Evolutionary conservation across 2,113 vertebrate species (phyloP).

Genomic region (Mesembrinibis cayennensis): DNA sequence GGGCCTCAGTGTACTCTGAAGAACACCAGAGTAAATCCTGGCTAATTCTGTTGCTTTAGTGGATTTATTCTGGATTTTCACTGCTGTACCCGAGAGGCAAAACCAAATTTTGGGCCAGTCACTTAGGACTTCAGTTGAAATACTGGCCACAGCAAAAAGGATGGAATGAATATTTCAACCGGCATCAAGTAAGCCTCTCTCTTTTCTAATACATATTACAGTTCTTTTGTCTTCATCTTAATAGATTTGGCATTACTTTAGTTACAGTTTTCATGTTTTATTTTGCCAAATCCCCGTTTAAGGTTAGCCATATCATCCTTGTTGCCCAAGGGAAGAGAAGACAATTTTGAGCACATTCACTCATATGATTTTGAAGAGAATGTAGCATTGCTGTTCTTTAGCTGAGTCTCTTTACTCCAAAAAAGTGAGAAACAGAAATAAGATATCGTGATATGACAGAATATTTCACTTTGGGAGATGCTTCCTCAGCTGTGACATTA

Average conservation of each 20-base stretch:
- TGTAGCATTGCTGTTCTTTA: neutral
- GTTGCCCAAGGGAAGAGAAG: neutral
- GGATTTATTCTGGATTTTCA: conserved; percentile 8
- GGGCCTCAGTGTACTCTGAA: neutral
- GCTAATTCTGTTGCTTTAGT: neutral
- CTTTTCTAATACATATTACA: neutral
- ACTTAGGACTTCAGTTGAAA: neutral
- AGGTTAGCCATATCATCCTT: neutral
- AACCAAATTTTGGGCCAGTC: neutral
- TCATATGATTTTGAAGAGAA: neutral
- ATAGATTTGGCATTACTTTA: neutral
- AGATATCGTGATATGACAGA: neutral
- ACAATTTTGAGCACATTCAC: neutral
- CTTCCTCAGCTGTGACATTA: neutral
- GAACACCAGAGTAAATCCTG: neutral
- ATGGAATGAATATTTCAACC: neutral
- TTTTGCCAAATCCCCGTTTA: neutral
- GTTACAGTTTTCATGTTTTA: neutral
- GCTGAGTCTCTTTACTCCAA: neutral
- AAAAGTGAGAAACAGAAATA: neutral
- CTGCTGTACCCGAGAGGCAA: neutral
- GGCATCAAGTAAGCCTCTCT: neutral
- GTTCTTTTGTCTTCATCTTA: neutral
- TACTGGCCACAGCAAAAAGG: neutral
- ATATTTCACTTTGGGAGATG: neutral